Conservation (phyloP, 2,113 vertebrate species). For the Piprites chloris region DNA sequence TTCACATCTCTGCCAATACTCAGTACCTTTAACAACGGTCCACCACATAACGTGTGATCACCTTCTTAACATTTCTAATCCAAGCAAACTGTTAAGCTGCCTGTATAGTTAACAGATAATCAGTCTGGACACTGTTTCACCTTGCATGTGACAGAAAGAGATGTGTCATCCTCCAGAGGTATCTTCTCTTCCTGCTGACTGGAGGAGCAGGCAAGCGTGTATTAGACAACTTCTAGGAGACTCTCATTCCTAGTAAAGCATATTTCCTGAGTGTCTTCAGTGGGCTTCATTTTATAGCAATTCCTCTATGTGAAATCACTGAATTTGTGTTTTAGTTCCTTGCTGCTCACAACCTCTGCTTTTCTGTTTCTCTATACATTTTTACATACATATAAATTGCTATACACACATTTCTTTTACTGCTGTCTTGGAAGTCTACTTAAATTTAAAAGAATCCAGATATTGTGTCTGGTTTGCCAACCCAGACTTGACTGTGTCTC, state of each 20-base stretch:
- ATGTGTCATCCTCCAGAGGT: not conserved
- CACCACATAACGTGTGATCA: not conserved
- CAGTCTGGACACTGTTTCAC: not conserved
- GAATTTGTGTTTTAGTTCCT: not conserved
- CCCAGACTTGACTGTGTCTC: not conserved
- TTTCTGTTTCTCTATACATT: not conserved
- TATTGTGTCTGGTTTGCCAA: not conserved
- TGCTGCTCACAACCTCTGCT: not conserved
- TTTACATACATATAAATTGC: not conserved
- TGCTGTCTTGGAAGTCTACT: not conserved
- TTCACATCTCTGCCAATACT: not conserved
- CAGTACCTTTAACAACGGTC: not conserved
- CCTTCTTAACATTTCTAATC: not conserved
- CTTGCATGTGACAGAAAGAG: not conserved
- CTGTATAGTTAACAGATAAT: not conserved
- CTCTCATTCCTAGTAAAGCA: not conserved
- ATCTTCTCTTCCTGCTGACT: not conserved
- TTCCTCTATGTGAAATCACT: not conserved
- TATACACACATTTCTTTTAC: not conserved
- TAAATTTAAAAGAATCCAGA: not conserved
- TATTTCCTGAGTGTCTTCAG: not conserved
- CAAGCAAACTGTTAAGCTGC: not conserved
- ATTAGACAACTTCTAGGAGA: not conserved
- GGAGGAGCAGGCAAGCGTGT: not conserved
- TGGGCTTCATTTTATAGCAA: not conserved